phyloP scores from a whole-genome alignment of 2,113 vertebrate genomes.

The Mobula hypostoma region DNA sequence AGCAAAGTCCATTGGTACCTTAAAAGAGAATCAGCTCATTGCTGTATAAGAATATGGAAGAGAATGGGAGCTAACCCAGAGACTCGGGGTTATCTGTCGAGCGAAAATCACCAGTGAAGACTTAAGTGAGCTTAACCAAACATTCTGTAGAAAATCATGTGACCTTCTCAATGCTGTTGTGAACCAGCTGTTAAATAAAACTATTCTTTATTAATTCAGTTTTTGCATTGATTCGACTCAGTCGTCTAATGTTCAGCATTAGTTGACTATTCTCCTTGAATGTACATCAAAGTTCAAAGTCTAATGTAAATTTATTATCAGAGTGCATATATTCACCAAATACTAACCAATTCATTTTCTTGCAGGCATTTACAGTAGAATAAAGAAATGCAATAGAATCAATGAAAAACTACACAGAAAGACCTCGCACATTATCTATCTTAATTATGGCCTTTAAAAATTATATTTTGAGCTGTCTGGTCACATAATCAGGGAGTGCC shows the following conservation, averaged over 20 bases:
- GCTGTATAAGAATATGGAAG: too few species aligned
- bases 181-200: not conserved
- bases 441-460: not conserved
- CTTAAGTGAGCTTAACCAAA: not conserved
- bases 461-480: not conserved
- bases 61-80: not conserved
- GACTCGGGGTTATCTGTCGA: not conserved
- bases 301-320: too few species aligned
- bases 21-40: not conserved
- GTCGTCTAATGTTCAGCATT: not conserved
- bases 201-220: not conserved
- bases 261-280: not conserved
- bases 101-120: not conserved
- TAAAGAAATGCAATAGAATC: too few species aligned
- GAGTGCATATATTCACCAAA: too few species aligned
- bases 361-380: too few species aligned
- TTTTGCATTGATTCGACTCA: not conserved
- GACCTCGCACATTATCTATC: not conserved
- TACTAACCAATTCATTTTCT: too few species aligned
- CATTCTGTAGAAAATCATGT: not conserved
- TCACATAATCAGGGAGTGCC: not conserved
- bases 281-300: too few species aligned
- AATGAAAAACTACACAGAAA: too few species aligned
- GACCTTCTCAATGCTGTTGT: not conserved
- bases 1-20: not conserved